Percentiles rank a stretch among this genome's conserved stretches.
Conservation (phyloP, 2,888 invertebrate genomes). For the Cynaeus angustus region DNA sequence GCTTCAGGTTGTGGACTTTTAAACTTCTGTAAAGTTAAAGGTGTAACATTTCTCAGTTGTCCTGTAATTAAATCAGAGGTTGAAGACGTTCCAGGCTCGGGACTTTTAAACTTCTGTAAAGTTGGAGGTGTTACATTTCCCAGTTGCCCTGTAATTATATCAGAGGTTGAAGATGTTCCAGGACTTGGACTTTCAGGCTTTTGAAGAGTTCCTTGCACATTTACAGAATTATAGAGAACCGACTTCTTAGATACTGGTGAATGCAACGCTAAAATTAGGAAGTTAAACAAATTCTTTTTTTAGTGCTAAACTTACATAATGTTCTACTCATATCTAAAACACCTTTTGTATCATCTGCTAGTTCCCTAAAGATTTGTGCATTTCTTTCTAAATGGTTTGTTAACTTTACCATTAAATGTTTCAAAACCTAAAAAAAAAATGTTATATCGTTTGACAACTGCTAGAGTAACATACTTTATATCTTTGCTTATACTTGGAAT, state of each 20-base stretch:
- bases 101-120: too few relatives aligned
- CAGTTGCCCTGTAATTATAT: too few relatives aligned
- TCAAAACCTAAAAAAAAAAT: conserved; percentile 6
- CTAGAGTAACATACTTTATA: not conserved
- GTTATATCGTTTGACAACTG: not conserved
- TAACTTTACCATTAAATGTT: not conserved
- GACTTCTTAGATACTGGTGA: not conserved
- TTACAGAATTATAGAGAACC: too few relatives aligned
- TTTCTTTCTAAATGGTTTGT: conserved; percentile 1
- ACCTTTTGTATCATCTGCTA: not conserved
- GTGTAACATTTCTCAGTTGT: too few relatives aligned
- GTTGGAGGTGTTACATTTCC: too few relatives aligned
- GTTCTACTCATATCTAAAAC: not conserved
- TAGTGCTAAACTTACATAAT: not conserved
- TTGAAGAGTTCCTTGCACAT: too few relatives aligned
- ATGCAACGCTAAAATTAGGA: not conserved
- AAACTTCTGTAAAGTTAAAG: too few relatives aligned
- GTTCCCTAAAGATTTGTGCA: not conserved
- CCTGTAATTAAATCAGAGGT: too few relatives aligned
- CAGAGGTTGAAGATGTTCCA: too few relatives aligned
- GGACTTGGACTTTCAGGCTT: too few relatives aligned
- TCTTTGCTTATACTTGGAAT: not conserved
- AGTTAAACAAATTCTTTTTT: not conserved
- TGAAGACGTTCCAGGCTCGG: too few relatives aligned
- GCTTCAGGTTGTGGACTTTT: too few relatives aligned